A percentile compares a stretch with the other conserved stretches of the same genome.
These are phyloP conservation scores for Epinotia demarniana DNA, from an alignment of 2,888 invertebrate genomes.

Conservation along the genomic window DNA sequence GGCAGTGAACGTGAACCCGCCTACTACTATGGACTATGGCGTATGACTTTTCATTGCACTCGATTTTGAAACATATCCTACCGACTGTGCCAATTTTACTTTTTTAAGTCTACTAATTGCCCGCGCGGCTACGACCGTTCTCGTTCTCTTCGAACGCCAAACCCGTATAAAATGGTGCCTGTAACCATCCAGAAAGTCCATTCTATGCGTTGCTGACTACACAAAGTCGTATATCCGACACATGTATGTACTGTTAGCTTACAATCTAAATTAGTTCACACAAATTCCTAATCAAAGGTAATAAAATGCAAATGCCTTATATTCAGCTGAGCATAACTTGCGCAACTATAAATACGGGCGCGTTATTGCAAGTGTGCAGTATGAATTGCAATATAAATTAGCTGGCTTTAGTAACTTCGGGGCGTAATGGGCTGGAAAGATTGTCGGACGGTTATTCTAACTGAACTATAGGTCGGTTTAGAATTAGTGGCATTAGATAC, in stretches of 20 bases:
- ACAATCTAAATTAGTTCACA: conserved; percentile 19
- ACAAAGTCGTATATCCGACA: background rate
- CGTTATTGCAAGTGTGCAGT: conserved; percentile 27
- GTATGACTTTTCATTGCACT: background rate
- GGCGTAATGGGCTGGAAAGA: conserved; percentile 43
- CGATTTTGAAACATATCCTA: background rate
- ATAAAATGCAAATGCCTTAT: conserved; percentile 34
- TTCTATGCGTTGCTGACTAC: background rate
- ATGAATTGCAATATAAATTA: conserved; percentile 43
- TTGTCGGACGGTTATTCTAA: conserved; percentile 34
- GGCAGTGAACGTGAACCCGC: too few species aligned
- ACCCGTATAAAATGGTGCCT: too few species aligned
- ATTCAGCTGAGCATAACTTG: conserved; percentile 33
- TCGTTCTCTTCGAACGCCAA: too few species aligned
- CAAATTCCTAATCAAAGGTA: conserved; percentile 32
- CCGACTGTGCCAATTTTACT: background rate
- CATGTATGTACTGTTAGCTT: background rate
- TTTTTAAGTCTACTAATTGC: background rate
- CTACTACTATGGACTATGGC: background rate
- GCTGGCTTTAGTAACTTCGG: conserved; percentile 40
- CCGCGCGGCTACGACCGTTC: too few species aligned
- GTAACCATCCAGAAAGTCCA: too few species aligned
- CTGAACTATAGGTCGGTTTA: conserved; percentile 28
- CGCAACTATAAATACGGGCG: conserved; percentile 26
- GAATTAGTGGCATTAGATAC: conserved; percentile 17